Evolutionary conservation across 1,140 invertebrate species (phyloP).

Genomic region (Tetramorium alpestre): DNA sequence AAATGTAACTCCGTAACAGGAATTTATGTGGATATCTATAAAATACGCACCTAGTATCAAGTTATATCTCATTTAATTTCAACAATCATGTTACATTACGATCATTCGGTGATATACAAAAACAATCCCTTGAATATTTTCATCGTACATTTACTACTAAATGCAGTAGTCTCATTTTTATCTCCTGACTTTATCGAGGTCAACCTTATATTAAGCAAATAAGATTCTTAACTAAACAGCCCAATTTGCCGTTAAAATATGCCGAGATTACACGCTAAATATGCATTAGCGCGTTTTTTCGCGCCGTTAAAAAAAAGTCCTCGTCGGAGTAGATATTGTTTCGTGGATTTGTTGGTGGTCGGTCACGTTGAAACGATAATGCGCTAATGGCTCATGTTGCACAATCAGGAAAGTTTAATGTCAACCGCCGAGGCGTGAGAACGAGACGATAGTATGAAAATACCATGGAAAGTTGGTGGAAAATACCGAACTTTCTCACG

Average conservation of each 20-base stretch:
- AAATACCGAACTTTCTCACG: conserved; percentile 21
- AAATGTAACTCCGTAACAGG: neutral
- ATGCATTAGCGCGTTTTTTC: conserved; percentile 10
- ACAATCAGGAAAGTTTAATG: conserved; percentile 26
- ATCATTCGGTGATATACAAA: neutral
- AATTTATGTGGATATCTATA: neutral
- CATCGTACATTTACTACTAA: neutral
- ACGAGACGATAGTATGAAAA: neutral
- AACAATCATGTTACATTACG: neutral
- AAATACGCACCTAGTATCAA: neutral
- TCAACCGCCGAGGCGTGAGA: neutral
- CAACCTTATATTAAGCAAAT: neutral
- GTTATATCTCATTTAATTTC: neutral
- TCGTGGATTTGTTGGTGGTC: neutral
- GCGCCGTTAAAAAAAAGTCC: neutral
- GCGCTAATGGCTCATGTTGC: conserved; percentile 27
- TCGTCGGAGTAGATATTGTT: neutral
- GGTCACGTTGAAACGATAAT: conserved; percentile 6
- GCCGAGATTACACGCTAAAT: neutral
- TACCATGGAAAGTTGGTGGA: neutral
- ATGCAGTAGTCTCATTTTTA: neutral
- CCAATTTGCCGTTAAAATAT: conserved; percentile 6
- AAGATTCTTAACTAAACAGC: neutral
- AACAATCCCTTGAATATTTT: neutral
- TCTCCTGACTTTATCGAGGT: neutral